Conservation (phyloP, 2,113 vertebrate genomes). For the Ptilonorhynchus violaceus region DNA sequence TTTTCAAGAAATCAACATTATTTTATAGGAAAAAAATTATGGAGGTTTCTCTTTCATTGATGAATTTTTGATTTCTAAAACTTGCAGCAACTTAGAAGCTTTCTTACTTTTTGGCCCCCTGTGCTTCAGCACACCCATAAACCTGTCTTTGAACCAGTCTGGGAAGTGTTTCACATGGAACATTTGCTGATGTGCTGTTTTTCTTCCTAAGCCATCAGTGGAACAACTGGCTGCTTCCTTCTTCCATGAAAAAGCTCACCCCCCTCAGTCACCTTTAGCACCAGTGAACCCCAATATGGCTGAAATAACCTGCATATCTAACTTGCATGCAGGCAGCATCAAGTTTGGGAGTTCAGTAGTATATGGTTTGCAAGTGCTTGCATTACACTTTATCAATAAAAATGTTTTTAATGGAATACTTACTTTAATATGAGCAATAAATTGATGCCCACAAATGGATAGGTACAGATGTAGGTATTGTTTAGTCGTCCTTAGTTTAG, state of each 20-base stretch:
- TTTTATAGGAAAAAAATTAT: neutral
- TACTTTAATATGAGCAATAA: neutral
- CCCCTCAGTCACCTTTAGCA: neutral
- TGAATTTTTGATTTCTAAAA: neutral
- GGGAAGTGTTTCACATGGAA: neutral
- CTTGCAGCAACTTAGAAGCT: neutral
- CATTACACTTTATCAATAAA: neutral
- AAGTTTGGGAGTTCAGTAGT: neutral
- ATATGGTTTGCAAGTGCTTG: neutral
- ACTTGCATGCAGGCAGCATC: neutral
- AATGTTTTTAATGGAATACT: neutral
- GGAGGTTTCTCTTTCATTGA: neutral
- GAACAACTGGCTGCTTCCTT: neutral
- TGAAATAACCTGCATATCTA: fast-evolving
- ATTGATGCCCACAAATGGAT: neutral
- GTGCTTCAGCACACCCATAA: neutral
- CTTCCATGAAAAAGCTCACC: neutral
- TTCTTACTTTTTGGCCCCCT: neutral
- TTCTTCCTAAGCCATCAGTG: neutral
- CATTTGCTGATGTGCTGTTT: neutral
- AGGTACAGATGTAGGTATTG: neutral
- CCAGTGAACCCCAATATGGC: neutral
- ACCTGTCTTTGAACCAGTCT: neutral
- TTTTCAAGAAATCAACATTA: slow-evolving; percentile 5
- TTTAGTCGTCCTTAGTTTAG: neutral